Evolutionary conservation across 2,797 vertebrate genomes (phyloP), one percentile per base, ranked within the genome.

Genomic region (Gymnodraco acuticeps): DNA sequence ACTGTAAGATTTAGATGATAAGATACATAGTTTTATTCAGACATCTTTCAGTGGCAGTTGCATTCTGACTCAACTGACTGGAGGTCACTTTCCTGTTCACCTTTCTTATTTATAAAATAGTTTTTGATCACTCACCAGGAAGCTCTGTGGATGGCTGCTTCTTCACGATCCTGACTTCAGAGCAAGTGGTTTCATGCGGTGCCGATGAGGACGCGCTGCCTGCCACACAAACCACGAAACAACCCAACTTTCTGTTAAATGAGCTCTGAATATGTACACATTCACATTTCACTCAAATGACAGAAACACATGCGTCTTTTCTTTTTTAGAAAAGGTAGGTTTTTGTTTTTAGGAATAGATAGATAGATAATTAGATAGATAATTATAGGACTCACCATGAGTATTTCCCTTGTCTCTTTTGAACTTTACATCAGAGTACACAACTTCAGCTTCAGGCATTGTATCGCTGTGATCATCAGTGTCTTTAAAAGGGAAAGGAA

Each of bases 341-440:
- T 27, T 27, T 27, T 27, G 27, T 27, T 27, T 27, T 27, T 27
- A 27, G 27, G 27, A 27, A 27, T 27, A 38, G 33, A 9, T 38
- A 38, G 33, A 38, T 38, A 1, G 20, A 33, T 19, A 64, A 0
- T 56, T 3, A 64, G 27, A 23, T 23, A 1, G 27, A 50, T 27
- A 14, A 19, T 45, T 27, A 15, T 8, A 51, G 9, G 14, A 80
- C 86, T 86, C 70, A 92, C 88, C 69, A 0, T 5, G 10, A n/a
- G 3, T 0, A 0, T 45, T 15, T 9, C 1, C 10, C 4, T 4
- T 55, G 1, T 0, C 1, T 50, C 5, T 82, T 4, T 7, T 20
- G 51, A 90, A 64, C 12, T 43, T 82, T 15, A 90, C 64, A 31
- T 90, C 78, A 15, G 81, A 27, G 46, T 91, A 92, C 0, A 87